Conservation (phyloP, 30 jellyfish, hydroid and myxozoan species). For the Aurelia aurita region DNA sequence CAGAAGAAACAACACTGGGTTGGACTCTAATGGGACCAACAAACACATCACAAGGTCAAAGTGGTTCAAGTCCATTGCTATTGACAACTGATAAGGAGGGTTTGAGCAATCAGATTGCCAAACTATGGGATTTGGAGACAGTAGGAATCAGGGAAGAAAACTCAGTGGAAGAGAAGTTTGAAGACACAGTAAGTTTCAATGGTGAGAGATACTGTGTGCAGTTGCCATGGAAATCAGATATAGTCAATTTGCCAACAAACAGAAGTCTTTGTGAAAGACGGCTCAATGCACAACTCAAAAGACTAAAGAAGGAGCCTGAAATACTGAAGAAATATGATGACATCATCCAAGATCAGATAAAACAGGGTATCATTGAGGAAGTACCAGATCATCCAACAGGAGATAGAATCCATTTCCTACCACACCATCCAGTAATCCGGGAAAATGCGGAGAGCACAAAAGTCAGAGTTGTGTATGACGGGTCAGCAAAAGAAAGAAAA, state of each 20-base stretch:
- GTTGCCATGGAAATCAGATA: too few relatives aligned
- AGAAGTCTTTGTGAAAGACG: background rate
- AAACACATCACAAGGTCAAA: constrained; percentile 4
- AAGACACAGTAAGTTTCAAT: background rate
- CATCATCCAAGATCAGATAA: background rate
- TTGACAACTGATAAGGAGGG: background rate
- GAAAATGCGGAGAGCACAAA: constrained; percentile 28
- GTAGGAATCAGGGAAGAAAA: constrained; percentile 26
- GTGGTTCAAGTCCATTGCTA: constrained; percentile 5
- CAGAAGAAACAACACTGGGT: constrained; percentile 37
- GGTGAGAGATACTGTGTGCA: too few relatives aligned
- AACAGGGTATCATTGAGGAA: constrained; percentile 36
- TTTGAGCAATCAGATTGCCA: background rate
- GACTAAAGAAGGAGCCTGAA: background rate
- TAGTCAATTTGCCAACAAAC: background rate
- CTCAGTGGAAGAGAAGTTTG: background rate
- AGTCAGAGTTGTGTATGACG: constrained; percentile 53
- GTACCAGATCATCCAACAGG: constrained; percentile 29
- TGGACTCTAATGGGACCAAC: constrained; percentile 55
- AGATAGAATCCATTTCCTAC: constrained; percentile 41
- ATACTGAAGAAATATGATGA: background rate
- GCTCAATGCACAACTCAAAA: background rate
- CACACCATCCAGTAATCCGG: constrained; percentile 51
- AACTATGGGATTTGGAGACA: constrained; percentile 61
- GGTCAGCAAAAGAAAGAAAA: constrained; percentile 51